These are phyloP conservation scores for Trisateles emortualis DNA, from an alignment of 2,888 invertebrate genomes.

Conservation along the genomic window DNA sequence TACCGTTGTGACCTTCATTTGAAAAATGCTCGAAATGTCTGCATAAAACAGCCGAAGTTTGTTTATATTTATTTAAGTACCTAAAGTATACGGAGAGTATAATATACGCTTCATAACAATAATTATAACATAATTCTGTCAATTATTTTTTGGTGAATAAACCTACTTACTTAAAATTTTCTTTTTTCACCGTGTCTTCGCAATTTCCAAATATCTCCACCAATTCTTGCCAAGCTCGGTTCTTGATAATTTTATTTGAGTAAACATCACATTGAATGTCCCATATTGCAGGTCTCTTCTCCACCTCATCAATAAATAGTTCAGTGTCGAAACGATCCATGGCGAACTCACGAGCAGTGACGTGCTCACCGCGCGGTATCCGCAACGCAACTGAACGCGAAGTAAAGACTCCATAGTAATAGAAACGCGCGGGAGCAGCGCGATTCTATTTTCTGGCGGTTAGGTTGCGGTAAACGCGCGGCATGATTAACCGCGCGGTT, in stretches of 20 bases:
- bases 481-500: constrained; percentile 10
- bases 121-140: constrained; percentile 24
- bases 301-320: constrained; percentile 38
- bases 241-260: constrained; percentile 31
- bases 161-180: constrained; percentile 34
- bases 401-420: constrained; percentile 13
- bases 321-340: constrained; percentile 32
- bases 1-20: constrained; percentile 31
- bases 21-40: constrained; percentile 32
- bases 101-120: constrained; percentile 36
- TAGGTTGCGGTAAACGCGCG: constrained; percentile 18
- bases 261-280: constrained; percentile 18
- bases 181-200: constrained; percentile 31
- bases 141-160: constrained; percentile 20
- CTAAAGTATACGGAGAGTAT: constrained; percentile 40
- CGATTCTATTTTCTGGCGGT: constrained; percentile 22
- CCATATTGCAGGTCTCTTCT: constrained; percentile 42
- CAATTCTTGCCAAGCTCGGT: constrained; percentile 39
- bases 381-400: constrained; percentile 17
- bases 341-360: constrained; percentile 5
- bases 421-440: constrained; percentile 10
- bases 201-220: constrained; percentile 35
- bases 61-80: constrained; percentile 27
- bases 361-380: constrained; percentile 6
- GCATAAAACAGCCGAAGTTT: constrained; percentile 33